phyloP scores from a whole-genome alignment of 2,888 invertebrate species.

The Polyommatus iphigenia region DNA sequence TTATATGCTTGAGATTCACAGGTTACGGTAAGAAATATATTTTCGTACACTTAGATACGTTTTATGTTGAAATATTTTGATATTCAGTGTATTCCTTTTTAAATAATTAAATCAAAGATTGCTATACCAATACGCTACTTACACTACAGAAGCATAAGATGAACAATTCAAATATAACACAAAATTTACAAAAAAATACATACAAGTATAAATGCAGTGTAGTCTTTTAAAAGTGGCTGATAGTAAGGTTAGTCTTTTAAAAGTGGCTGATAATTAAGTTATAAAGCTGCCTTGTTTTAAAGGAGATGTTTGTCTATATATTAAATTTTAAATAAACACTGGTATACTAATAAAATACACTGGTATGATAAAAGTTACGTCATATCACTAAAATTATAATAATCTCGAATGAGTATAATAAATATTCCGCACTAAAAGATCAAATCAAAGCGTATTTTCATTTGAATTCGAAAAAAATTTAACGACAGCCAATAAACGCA shows the following conservation, averaged over 20 bases:
- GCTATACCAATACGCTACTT: not conserved
- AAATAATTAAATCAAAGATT: not conserved
- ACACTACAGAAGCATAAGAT: not conserved
- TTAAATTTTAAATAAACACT: not conserved
- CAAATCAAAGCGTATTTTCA: not conserved
- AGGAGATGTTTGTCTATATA: not conserved
- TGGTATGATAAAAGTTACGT: not conserved
- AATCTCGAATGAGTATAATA: slow-evolving; percentile 9
- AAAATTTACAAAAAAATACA: slow-evolving; percentile 51
- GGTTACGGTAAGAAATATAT: not conserved
- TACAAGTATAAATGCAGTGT: slow-evolving; percentile 57
- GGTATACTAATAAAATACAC: not conserved
- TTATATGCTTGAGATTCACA: not conserved
- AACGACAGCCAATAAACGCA: not conserved
- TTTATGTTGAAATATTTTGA: too few species aligned
- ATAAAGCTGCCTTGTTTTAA: not conserved
- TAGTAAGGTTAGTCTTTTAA: slow-evolving; percentile 45
- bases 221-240: slow-evolving; percentile 53
- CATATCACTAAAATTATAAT: not conserved
- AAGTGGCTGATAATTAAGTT: too few species aligned
- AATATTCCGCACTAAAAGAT: not conserved
- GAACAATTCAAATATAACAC: slow-evolving; percentile 56
- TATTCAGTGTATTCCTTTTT: too few species aligned
- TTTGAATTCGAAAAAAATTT: not conserved
- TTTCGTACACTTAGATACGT: not conserved